Conservation (phyloP, 2,113 vertebrate species). For the Bujurquina vittata region DNA sequence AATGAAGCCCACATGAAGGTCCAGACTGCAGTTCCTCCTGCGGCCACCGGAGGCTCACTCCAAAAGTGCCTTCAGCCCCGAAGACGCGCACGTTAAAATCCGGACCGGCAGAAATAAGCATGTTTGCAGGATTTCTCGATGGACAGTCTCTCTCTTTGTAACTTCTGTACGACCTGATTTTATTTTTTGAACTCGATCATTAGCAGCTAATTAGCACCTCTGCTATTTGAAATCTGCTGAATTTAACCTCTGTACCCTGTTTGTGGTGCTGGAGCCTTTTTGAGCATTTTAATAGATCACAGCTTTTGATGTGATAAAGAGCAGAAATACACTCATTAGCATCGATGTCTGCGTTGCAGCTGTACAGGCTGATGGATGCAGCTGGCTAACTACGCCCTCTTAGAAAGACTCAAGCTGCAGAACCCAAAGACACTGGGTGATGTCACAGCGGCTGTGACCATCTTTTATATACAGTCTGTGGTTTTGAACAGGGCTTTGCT, state of each 20-base stretch:
- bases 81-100: neutral
- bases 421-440: too few species aligned
- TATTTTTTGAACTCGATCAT: neutral
- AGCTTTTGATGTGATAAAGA: too few species aligned
- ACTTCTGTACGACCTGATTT: fast-evolving
- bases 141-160: neutral
- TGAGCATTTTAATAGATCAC: neutral
- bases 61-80: neutral
- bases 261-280: too few species aligned
- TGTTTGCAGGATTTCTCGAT: neutral
- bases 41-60: neutral
- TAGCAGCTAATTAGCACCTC: neutral
- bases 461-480: too few species aligned
- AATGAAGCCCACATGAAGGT: neutral
- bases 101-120: neutral
- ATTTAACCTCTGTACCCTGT: neutral
- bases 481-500: too few species aligned
- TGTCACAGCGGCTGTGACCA: too few species aligned
- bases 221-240: neutral
- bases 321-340: too few species aligned
- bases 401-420: too few species aligned
- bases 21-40: neutral
- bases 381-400: too few species aligned
- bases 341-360: too few species aligned
- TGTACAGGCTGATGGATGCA: too few species aligned